Evolutionary conservation across 2,888 invertebrate genomes (phyloP).

Genomic region (Ormyrus thymus): DNA sequence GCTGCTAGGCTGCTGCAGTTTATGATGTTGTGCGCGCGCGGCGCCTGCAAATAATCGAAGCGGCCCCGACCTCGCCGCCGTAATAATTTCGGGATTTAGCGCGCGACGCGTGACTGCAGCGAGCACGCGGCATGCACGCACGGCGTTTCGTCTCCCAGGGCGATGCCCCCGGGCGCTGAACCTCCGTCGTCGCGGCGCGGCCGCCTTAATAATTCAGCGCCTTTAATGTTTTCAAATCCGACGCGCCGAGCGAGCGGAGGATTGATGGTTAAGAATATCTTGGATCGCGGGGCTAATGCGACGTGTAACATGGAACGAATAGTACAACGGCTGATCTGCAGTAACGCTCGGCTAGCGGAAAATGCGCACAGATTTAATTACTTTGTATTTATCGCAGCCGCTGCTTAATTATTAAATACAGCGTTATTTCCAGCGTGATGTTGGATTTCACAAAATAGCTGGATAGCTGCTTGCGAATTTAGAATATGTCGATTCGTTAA

Average conservation of each 20-base stretch:
- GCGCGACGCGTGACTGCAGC: conserved; percentile 1
- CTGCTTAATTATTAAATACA: too few species aligned
- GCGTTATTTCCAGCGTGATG: too few species aligned
- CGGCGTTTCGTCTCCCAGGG: conserved; percentile 33
- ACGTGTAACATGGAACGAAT: neutral
- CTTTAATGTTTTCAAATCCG: conserved; percentile 61
- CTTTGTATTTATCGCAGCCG: too few species aligned
- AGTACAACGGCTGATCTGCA: neutral
- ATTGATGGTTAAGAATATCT: conserved; percentile 16
- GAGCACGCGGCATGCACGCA: conserved; percentile 41
- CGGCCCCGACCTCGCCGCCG: conserved; percentile 35
- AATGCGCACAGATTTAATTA: too few species aligned
- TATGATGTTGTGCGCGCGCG: conserved; percentile 25
- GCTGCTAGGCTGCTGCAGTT: conserved; percentile 1
- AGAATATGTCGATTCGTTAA: too few species aligned
- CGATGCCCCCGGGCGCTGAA: conserved; percentile 18
- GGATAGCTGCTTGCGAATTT: too few species aligned
- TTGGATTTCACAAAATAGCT: too few species aligned
- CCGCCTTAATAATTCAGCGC: conserved; percentile 68
- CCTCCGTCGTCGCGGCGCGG: conserved; percentile 15
- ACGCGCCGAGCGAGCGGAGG: neutral
- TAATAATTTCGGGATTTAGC: conserved; percentile 67
- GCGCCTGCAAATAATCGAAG: conserved; percentile 48
- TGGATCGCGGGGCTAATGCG: neutral
- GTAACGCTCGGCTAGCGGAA: too few species aligned